Evolutionary conservation across 2,888 invertebrate genomes (phyloP).

Genomic region (Heliconius ismenius): DNA sequence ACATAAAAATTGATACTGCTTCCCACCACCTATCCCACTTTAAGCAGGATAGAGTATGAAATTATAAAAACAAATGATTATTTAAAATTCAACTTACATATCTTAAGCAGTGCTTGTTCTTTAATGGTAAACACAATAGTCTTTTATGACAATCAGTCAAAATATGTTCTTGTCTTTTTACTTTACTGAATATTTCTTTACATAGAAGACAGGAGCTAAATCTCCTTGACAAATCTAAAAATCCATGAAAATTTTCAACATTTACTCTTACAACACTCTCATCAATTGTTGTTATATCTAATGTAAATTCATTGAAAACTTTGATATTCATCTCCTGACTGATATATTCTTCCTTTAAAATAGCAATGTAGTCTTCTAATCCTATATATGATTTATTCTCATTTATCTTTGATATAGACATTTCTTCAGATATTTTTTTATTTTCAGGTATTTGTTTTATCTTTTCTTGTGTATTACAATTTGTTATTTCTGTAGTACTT

Average conservation of each 20-base stretch:
- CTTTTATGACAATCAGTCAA: constrained; percentile 42
- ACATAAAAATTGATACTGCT: background rate
- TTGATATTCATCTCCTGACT: constrained; percentile 24
- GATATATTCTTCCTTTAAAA: constrained; percentile 26
- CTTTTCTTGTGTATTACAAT: background rate
- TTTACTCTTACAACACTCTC: constrained; percentile 42
- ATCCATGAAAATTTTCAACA: constrained; percentile 46
- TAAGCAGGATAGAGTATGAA: background rate
- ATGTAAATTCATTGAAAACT: background rate
- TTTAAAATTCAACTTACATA: constrained; percentile 39
- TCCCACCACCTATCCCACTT: too few relatives aligned
- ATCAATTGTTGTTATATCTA: constrained; percentile 43
- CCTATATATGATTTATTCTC: background rate
- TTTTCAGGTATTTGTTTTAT: background rate
- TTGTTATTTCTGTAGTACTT: too few relatives aligned
- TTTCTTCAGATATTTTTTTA: background rate
- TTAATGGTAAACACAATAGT: constrained; percentile 42
- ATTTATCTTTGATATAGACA: background rate
- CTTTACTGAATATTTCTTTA: constrained; percentile 25
- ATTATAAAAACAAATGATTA: background rate
- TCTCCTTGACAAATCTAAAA: constrained; percentile 28
- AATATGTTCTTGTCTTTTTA: constrained; percentile 33
- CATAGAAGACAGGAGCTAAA: constrained; percentile 32
- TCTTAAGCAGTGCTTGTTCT: constrained; percentile 46
- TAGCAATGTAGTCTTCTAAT: constrained; percentile 25